Evolutionary conservation across 2,113 vertebrate genomes (phyloP), one percentile per base, ranked within the genome.

Genomic region (Alectura lathami): DNA sequence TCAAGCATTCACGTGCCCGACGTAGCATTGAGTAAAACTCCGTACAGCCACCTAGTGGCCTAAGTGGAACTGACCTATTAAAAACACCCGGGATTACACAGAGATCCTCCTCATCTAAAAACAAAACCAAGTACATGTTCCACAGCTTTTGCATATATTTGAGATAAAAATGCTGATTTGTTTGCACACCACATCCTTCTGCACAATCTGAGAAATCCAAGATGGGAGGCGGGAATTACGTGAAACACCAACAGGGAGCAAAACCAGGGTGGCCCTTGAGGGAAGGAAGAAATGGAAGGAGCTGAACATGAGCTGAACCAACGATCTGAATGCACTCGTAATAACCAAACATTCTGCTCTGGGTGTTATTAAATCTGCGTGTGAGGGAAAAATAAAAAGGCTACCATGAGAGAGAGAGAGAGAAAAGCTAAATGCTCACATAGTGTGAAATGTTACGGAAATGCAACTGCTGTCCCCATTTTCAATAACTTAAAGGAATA

Each of bases 141-240:
- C 88, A 96, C 95, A 91, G 91, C 94, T 96, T 97, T 97, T 95
- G 95, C 96, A 96, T 98, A 98, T 98, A 98, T 98, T 98, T 98
- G 96, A 97, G 97, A 97, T 98, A 98, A 98, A 97, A 98, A 98
- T 98, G 98, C 95, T 97, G 96, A 95, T 97, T 97, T 97, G 74
- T 97, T 97, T 98, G 96, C 97, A 98, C 97, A 96, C 97, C 97
- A 98, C 98, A 97, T 97, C 94, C 94, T 98, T 90, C 91, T 91
- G 96, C 86, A 98, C 96, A 96, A 95, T 96, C 95, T 93, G 89
- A 96, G 94, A 97, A 97, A 96, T 95, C 82, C 96, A 94, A 90
- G 89, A 83, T 88, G 95, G 93, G 92, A 96, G 64, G 54, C 26
- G 51, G 17, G 57, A 90, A 91, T 86, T 89, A 92, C 38, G 79